These are phyloP conservation scores for Belgica antarctica DNA, from an alignment of 2,888 invertebrate genomes.

Conservation along the genomic window DNA sequence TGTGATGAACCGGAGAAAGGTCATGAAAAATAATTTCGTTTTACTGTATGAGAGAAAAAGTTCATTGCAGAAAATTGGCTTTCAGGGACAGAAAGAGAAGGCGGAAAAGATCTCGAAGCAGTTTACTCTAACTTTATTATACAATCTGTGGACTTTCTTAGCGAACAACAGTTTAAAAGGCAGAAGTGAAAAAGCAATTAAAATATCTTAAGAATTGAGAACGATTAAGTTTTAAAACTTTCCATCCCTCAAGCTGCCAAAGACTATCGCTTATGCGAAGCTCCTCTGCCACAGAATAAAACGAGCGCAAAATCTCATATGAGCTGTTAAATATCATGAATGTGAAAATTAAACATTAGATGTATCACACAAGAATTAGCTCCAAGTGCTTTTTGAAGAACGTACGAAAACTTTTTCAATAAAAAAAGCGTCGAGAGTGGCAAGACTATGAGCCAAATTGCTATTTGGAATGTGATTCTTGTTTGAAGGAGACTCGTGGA, in stretches of 20 bases:
- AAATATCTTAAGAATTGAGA: no score
- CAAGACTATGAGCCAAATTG: slow-evolving; percentile 31
- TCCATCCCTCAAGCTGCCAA: slow-evolving; percentile 2
- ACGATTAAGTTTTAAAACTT: no score
- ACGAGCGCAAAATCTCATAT: background rate
- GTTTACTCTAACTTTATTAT: no score
- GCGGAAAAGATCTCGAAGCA: slow-evolving; percentile 1
- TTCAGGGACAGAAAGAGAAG: no score
- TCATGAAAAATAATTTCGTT: slow-evolving; percentile 10
- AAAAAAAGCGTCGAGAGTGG: background rate
- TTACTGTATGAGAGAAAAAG: background rate
- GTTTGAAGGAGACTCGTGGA: background rate
- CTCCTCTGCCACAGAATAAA: background rate
- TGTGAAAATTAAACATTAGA: slow-evolving; percentile 28
- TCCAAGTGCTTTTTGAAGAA: slow-evolving; percentile 24
- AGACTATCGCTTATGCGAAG: background rate
- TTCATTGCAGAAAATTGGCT: slow-evolving; percentile 11
- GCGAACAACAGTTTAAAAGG: no score
- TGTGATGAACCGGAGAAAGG: slow-evolving; percentile 9
- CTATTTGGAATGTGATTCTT: slow-evolving; percentile 40
- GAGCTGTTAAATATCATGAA: background rate
- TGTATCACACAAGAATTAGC: slow-evolving; percentile 23
- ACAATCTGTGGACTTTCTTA: no score
- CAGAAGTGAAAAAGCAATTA: no score
- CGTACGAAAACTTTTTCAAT: slow-evolving; percentile 22